Evolutionary conservation across 2,888 invertebrate species (phyloP).

Genomic region (Campoletis raptor): DNA sequence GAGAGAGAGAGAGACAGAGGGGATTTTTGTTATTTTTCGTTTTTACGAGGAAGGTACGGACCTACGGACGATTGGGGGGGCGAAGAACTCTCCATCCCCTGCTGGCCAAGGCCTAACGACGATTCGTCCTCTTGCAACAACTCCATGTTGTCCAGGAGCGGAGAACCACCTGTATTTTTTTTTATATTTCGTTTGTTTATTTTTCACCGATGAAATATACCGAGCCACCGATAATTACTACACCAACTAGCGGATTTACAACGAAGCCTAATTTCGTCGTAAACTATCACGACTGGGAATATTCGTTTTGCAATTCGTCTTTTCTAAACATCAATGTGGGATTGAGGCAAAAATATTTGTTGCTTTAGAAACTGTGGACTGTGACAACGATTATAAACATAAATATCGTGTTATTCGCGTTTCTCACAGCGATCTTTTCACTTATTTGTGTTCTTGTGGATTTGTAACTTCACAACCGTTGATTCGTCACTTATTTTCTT

Average conservation of each 20-base stretch:
- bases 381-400: neutral
- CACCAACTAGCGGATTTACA: conserved; percentile 22
- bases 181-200: conserved; percentile 63
- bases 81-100: conserved; percentile 83
- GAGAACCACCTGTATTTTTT: conserved; percentile 83
- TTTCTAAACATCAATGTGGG: conserved; percentile 7
- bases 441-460: neutral
- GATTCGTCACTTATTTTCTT: neutral
- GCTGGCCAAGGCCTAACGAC: conserved; percentile 83
- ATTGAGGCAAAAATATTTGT: neutral
- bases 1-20: conserved; percentile 66
- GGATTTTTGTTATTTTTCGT: conserved; percentile 57
- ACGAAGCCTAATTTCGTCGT: conserved; percentile 29
- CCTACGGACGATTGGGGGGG: conserved; percentile 84
- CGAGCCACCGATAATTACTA: conserved; percentile 26
- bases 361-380: neutral
- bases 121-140: conserved; percentile 84
- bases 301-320: neutral
- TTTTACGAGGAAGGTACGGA: conserved; percentile 82
- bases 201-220: neutral
- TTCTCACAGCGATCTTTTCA: neutral
- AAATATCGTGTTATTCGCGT: neutral
- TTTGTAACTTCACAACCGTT: neutral
- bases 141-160: conserved; percentile 84
- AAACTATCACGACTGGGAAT: conserved; percentile 4